phyloP scores from a whole-genome alignment of 2,113 vertebrate species.

The Picathartes gymnocephalus region DNA sequence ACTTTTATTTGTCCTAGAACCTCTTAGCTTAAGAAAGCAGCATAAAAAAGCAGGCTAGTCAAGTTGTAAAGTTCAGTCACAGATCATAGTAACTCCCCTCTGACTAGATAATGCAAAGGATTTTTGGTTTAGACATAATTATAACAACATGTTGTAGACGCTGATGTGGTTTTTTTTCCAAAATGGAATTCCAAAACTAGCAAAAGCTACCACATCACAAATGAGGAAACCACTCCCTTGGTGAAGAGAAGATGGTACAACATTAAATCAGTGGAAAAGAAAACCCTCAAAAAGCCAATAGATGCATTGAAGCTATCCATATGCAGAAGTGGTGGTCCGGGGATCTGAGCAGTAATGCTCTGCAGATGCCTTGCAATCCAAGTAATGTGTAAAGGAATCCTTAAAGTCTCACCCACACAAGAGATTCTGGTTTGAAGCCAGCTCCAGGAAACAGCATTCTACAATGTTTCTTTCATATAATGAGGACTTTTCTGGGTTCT shows the following conservation, averaged over 20 bases:
- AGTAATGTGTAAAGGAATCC: constrained; percentile 7
- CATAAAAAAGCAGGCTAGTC: neutral
- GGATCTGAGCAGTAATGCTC: neutral
- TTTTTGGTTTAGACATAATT: constrained; percentile 5
- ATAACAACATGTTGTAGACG: neutral
- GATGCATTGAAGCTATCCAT: neutral
- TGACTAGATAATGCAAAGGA: neutral
- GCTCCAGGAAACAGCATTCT: neutral
- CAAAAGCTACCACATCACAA: constrained; percentile 43
- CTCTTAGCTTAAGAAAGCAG: neutral
- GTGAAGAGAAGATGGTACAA: neutral
- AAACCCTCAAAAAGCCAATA: neutral
- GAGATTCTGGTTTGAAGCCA: constrained; percentile 26
- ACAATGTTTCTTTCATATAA: neutral
- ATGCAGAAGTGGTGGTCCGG: neutral
- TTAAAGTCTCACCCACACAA: constrained; percentile 30
- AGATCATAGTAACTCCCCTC: neutral
- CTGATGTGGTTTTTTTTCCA: neutral
- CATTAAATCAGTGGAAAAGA: neutral
- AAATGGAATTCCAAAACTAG: neutral
- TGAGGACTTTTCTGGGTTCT: neutral
- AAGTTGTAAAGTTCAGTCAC: neutral
- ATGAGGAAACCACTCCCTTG: constrained; percentile 25
- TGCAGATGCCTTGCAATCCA: neutral
- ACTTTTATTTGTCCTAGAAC: neutral